These are phyloP conservation scores for Standfussiana lucernea DNA, from an alignment of 2,888 invertebrate species.

Conservation along the genomic window DNA sequence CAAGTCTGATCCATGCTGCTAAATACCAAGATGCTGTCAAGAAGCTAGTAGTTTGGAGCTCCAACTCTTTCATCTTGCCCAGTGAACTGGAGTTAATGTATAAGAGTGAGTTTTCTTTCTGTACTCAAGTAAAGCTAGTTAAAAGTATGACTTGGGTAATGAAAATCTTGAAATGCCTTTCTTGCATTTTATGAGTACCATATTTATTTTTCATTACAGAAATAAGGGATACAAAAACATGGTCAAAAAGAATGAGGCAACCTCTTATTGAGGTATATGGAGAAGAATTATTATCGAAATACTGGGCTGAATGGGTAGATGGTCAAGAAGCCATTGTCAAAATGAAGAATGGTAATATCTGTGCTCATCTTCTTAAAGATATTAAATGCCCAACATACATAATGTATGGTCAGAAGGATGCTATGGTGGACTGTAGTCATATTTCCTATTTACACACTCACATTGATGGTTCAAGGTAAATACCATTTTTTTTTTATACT, in stretches of 20 bases:
- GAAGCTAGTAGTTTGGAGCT: conserved; percentile 94
- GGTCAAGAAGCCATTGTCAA: conserved; percentile 90
- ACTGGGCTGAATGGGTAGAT: conserved; percentile 94
- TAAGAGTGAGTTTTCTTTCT: conserved; percentile 71
- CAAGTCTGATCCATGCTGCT: conserved; percentile 94
- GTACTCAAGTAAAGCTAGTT: not conserved
- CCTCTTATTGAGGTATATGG: conserved; percentile 94
- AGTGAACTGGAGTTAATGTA: conserved; percentile 89
- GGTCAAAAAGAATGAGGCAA: conserved; percentile 94
- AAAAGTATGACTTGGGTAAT: not conserved
- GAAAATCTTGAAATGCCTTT: not conserved
- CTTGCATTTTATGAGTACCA: too few relatives aligned
- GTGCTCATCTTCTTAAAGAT: conserved; percentile 91
- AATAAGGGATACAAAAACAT: conserved; percentile 93
- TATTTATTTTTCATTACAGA: conserved; percentile 82
- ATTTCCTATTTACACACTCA: conserved; percentile 93
- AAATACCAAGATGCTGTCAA: conserved; percentile 92
- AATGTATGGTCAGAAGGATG: conserved; percentile 96
- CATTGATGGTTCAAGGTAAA: conserved; percentile 92
- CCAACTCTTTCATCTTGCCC: conserved; percentile 93
- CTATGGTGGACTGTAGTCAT: conserved; percentile 94
- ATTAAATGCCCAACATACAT: conserved; percentile 95
- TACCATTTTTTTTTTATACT: not conserved
- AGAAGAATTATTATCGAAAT: conserved; percentile 92
- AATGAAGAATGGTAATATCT: conserved; percentile 93